Evolutionary conservation across 2,797 vertebrate species (phyloP), one percentile per base, ranked within the genome.

Genomic region (Hippoglossus hippoglossus): DNA sequence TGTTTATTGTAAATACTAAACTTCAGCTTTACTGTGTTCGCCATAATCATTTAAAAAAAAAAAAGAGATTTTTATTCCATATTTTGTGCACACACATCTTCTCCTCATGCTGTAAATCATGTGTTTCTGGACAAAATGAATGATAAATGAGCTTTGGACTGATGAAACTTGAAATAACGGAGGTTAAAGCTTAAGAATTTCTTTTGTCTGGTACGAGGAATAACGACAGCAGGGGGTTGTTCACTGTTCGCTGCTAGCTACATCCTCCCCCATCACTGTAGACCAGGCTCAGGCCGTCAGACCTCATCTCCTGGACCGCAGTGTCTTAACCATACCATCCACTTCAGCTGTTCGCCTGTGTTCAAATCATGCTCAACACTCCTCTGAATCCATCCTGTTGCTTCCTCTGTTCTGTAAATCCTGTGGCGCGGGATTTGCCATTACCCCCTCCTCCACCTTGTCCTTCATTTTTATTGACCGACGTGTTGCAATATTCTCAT

Each of bases 401-500:
- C 79, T 63, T 77, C 47, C n/a, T 71, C 61, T 75, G 63, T 74
- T 62, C 78, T 68, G 58, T 77, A 76, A 85, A 85, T 89, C 84
- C 86, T 69, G 41, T 44, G 52, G 12, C 34, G 54, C 64, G 68
- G 72, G 81, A 84, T 82, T 89, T 87, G 36, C 56, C 55, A 22
- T 28, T 21, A n/a, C n/a, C n/a, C 25, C n/a, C 28, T 21, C 16
- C 49, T 41, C 5, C 74, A 16, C 54, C 50, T 47, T 49, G 28
- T 70, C 65, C 67, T 68, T 64, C 74, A 63, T 83, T 77, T 82
- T 77, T 25, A n/a, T 77, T 78, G 82, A 84, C 83, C 63, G 59
- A 71, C 77, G 7, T 83, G 81, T 80, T 87, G 83, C 87, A 87
- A 89, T 87, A 75, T 80, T 80, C 69, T 84, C 88, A 81, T 86